A percentile compares a stretch with the other conserved stretches of the same genome.
Conservation (phyloP, 1,140 invertebrate genomes). For the Zaprionus inermis region DNA sequence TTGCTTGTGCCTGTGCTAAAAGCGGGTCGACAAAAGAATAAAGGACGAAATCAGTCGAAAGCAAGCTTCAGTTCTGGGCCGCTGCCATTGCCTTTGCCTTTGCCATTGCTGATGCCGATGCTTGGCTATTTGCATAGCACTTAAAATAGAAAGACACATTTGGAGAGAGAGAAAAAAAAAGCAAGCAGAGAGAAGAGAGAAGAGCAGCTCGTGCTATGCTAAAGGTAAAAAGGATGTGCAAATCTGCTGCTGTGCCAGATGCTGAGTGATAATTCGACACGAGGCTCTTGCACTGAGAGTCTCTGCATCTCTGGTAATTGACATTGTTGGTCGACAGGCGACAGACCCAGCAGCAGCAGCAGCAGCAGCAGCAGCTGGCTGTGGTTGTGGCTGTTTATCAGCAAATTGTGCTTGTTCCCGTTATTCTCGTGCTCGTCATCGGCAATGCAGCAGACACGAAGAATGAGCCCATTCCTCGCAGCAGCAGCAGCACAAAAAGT, state of each 20-base stretch:
- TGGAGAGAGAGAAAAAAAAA: background rate
- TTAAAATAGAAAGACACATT: conserved; percentile 59
- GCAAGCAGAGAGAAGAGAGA: background rate
- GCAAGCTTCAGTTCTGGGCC: conserved; percentile 20
- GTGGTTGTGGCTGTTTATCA: conserved; percentile 31
- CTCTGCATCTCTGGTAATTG: conserved; percentile 49
- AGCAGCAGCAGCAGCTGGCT: background rate
- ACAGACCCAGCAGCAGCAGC: background rate
- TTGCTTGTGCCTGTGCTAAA: conserved; percentile 44
- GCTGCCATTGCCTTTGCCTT: conserved; percentile 18
- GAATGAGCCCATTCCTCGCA: background rate
- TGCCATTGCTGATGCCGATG: conserved; percentile 7
- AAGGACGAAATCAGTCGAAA: conserved; percentile 52
- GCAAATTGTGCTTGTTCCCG: conserved; percentile 20
- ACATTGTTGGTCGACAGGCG: conserved; percentile 52
- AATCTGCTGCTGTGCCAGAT: conserved; percentile 43
- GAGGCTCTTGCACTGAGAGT: conserved; percentile 39
- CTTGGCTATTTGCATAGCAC: conserved; percentile 66
- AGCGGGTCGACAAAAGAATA: conserved; percentile 53
- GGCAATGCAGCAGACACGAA: conserved; percentile 42
- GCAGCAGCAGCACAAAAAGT: conserved; percentile 22
- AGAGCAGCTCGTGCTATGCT: background rate
- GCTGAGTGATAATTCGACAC: conserved; percentile 64
- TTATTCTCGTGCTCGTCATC: conserved; percentile 26
- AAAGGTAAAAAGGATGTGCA: conserved; percentile 45